Base-by-base conservation (phyloP, 1,140 invertebrate genomes). In the Manduca sexta region DNA sequence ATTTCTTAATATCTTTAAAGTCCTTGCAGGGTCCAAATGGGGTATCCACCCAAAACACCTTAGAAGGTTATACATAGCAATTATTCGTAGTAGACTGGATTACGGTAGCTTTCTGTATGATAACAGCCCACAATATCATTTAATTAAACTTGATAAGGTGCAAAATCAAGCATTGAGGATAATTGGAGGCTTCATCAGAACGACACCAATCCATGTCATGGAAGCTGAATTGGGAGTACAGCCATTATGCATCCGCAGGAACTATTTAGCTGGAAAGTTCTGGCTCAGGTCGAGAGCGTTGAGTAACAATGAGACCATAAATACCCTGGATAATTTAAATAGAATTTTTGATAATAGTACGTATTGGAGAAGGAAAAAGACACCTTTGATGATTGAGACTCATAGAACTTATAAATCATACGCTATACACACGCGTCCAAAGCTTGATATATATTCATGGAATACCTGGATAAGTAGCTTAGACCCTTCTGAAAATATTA, bases 41-140 rank as follows among this genome's bases (percentile, higher is more conserved):
- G 59, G 58, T 13, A 38, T 61, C 11, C 53, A 61, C 12, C 53
- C 58, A 6, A 52, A 49, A 46, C 39, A 56, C 39, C 31, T 56
- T 30, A 39, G 56, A 44, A 41, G 35, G 14, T 16, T 59, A 34
- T 59, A 59, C 17, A 47, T 59, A 13, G 13, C 43, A 8, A 12
- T 40, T 18, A 40, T 40, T 21, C 15, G 39, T 3, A 40, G 39
- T 12, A 48, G 38, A 18, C 10, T 33, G 16, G 29, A 31, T 33
- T 33, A 33, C 17, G 29, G 12, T 3, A 11, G 42, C 8, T 12
- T 33, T 10, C 10, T 17, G 6, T 45, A 30, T 30, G 21, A 30
- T 31, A 29, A 30, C 13, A 26, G 21, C 21, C 7, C 13, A n/a
- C 29, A 29, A 13, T 13, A n/a, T 15, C 26, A 30, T 30, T 18